Evolutionary conservation across 1,140 invertebrate species (phyloP).

Genomic region (Aphidius ervi): DNA sequence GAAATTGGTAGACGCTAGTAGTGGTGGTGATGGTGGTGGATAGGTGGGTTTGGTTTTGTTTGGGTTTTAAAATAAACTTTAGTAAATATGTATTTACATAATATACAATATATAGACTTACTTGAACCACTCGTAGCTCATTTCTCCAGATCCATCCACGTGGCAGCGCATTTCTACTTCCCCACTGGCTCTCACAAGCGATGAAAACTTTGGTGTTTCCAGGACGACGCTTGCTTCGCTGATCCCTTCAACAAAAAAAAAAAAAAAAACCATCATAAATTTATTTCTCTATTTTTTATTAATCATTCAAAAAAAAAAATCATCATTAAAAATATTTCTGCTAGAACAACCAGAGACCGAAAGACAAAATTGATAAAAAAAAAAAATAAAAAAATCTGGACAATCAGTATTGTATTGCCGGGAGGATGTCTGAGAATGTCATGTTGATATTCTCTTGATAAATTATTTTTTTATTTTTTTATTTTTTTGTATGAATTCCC

Average conservation of each 20-base stretch:
- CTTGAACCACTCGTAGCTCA: slow-evolving; percentile 73
- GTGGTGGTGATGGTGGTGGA: too few relatives aligned
- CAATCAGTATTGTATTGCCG: not conserved
- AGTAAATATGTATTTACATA: not conserved
- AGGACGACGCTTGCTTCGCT: slow-evolving; percentile 64
- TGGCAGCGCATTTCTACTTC: slow-evolving; percentile 70
- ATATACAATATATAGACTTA: slow-evolving; percentile 34
- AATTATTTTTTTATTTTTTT: not conserved
- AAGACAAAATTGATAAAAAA: not conserved
- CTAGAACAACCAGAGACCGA: not conserved
- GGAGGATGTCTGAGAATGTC: slow-evolving; percentile 26
- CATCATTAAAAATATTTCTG: too few relatives aligned
- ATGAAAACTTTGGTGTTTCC: slow-evolving; percentile 57
- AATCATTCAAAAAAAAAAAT: too few relatives aligned
- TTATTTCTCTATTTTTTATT: too few relatives aligned
- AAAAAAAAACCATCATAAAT: not conserved
- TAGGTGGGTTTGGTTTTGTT: too few relatives aligned
- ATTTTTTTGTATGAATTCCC: not conserved
- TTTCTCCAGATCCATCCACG: slow-evolving; percentile 68
- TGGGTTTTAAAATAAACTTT: too few relatives aligned
- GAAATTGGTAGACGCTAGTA: too few relatives aligned
- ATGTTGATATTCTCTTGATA: slow-evolving; percentile 22
- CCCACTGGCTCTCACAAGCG: slow-evolving; percentile 54
- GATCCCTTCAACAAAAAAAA: slow-evolving; percentile 61
- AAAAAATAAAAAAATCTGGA: not conserved